A percentile compares a stretch with the other conserved stretches of the same genome.
Conservation (phyloP, 92 coral and sea anemone species). For the Epizoanthus stellaris region DNA sequence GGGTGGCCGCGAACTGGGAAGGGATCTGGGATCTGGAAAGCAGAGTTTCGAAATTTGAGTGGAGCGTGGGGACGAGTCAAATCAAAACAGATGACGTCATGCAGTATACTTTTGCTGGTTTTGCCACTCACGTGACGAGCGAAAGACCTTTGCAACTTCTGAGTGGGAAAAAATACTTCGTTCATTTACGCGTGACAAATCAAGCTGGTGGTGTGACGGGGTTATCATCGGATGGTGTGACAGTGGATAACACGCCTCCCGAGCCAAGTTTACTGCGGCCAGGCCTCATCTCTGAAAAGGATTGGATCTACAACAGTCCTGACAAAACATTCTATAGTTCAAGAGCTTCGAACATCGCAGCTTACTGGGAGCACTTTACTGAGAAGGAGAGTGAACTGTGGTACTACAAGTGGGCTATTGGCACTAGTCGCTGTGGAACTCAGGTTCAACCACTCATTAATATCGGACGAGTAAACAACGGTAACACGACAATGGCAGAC, state of each 20-base stretch:
- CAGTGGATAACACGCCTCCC: constrained; percentile 85
- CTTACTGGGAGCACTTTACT: constrained; percentile 78
- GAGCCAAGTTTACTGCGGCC: constrained; percentile 67
- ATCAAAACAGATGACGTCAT: constrained; percentile 51
- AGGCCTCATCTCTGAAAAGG: constrained; percentile 55
- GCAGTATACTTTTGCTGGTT: constrained; percentile 72
- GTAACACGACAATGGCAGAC: constrained; percentile 79
- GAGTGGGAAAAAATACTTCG: constrained; percentile 80
- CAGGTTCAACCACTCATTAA: constrained; percentile 93
- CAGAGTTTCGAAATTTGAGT: constrained; percentile 86
- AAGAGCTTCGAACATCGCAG: constrained; percentile 59
- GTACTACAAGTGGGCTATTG: constrained; percentile 98
- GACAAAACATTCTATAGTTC: constrained; percentile 77
- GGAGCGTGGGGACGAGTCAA: constrained; percentile 84
- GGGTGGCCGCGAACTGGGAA: constrained; percentile 96
- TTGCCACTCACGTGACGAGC: constrained; percentile 86
- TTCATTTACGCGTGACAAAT: constrained; percentile 73
- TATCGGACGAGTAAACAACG: constrained; percentile 73
- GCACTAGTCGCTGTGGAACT: constrained; percentile 88
- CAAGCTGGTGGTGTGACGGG: constrained; percentile 82
- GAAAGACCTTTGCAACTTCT: constrained; percentile 59
- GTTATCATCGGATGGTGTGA: constrained; percentile 87
- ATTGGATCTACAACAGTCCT: constrained; percentile 66
- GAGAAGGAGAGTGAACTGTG: constrained; percentile 92
- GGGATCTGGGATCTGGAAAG: constrained; percentile 97